A percentile compares a stretch with the other conserved stretches of the same genome.
Evolutionary conservation across 2,888 invertebrate genomes (phyloP).

Genomic region (Oasisia sp.): DNA sequence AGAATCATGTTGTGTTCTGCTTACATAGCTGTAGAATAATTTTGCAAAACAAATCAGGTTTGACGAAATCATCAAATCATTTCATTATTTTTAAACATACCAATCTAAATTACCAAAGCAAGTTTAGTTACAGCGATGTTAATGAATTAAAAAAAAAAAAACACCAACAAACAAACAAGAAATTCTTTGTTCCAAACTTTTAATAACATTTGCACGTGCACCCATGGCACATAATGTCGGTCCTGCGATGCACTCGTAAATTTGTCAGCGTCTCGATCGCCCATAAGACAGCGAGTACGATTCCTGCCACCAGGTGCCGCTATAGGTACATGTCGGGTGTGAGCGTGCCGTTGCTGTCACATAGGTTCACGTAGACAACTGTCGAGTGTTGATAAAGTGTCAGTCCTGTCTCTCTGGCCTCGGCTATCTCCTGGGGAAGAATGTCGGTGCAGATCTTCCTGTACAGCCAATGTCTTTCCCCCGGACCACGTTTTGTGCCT

Average conservation of each 20-base stretch:
- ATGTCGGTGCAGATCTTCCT: not conserved
- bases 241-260: not conserved
- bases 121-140: not conserved
- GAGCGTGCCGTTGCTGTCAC: not conserved
- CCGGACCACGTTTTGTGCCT: not conserved
- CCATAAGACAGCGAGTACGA: not conserved
- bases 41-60: too few species aligned
- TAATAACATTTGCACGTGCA: not conserved
- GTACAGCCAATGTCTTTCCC: not conserved
- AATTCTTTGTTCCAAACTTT: slow-evolving; percentile 5
- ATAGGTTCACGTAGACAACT: not conserved
- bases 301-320: not conserved
- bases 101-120: not conserved
- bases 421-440: not conserved
- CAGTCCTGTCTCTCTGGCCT: not conserved
- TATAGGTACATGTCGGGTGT: not conserved
- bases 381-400: not conserved
- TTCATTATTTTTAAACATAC: too few species aligned
- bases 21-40: too few species aligned
- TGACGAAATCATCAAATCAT: too few species aligned
- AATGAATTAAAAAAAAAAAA: not conserved
- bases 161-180: not conserved
- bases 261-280: too few species aligned
- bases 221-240: not conserved
- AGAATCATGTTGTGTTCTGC: too few species aligned